phyloP scores from a whole-genome alignment of 2,797 vertebrate species.

The Poeciliopsis infans region DNA sequence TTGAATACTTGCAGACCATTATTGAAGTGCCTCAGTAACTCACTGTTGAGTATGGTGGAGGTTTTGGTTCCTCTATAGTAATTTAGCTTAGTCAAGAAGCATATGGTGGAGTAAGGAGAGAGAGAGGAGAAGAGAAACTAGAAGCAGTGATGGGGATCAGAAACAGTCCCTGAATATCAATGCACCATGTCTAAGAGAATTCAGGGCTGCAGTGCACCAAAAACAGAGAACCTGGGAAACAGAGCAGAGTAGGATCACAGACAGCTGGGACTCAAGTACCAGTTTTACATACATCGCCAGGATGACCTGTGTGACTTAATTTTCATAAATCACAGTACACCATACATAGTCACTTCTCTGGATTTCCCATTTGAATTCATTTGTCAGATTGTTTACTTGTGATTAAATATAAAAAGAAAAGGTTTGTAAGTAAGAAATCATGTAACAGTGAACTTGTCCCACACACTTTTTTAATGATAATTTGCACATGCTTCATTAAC shows the following conservation, averaged over 20 bases:
- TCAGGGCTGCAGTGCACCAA: slow-evolving; percentile 97
- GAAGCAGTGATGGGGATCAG: slow-evolving; percentile 82
- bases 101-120: slow-evolving; percentile 3
- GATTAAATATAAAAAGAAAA: neutral
- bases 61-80: slow-evolving; percentile 20
- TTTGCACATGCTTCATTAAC: slow-evolving; percentile 8
- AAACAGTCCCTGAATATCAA: slow-evolving; percentile 91
- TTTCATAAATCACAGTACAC: neutral
- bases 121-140: slow-evolving; percentile 50
- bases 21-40: slow-evolving; percentile 15
- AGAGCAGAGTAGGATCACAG: slow-evolving; percentile 53
- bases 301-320: slow-evolving; percentile 12
- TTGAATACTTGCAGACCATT: neutral
- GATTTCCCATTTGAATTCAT: slow-evolving; percentile 6
- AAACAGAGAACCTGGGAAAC: slow-evolving; percentile 79
- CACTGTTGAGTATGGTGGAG: slow-evolving; percentile 15
- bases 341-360: neutral
- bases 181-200: slow-evolving; percentile 85
- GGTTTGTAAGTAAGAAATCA: neutral
- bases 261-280: slow-evolving; percentile 27
- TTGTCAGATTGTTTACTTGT: neutral
- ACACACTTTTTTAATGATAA: slow-evolving; percentile 4
- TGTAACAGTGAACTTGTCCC: neutral
- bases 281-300: slow-evolving; percentile 19
- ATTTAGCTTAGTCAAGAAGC: slow-evolving; percentile 14